A percentile compares a stretch with the other conserved stretches of the same genome.
phyloP scores from a whole-genome alignment of 2,113 vertebrate genomes.

The Cathartes aura region DNA sequence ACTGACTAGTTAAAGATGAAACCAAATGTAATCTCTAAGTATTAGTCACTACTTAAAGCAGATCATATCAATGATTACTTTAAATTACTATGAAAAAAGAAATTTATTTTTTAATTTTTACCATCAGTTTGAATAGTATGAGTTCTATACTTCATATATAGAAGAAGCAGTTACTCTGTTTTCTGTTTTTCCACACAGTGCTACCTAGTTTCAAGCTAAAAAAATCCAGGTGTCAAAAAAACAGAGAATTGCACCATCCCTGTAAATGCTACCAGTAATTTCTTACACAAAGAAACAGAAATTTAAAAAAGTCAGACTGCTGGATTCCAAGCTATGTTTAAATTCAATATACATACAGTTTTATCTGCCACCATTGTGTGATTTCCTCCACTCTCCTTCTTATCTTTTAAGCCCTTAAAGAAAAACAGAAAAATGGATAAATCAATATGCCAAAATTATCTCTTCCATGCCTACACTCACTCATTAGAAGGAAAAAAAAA shows the following conservation, averaged over 20 bases:
- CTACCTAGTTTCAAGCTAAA: neutral
- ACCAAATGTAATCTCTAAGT: neutral
- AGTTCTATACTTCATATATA: neutral
- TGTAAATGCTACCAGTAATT: neutral
- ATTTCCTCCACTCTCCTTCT: slow-evolving; percentile 74
- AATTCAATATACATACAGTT: slow-evolving; percentile 68
- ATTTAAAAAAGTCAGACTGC: neutral
- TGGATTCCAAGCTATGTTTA: neutral
- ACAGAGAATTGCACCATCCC: neutral
- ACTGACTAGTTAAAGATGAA: neutral
- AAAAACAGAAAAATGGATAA: neutral
- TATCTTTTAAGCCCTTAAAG: slow-evolving; percentile 63
- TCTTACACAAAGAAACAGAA: neutral
- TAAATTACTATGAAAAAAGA: neutral
- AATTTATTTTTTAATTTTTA: neutral
- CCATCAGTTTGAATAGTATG: neutral
- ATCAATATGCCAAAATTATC: neutral
- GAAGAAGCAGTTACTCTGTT: neutral
- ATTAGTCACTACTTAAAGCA: neutral
- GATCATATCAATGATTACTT: neutral
- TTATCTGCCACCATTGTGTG: slow-evolving; percentile 62
- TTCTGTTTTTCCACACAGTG: neutral
- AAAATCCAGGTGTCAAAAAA: neutral
- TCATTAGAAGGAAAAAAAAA: neutral
- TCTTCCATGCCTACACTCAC: neutral